These are phyloP conservation scores for Phocoena sinus DNA, from an alignment of 2,113 vertebrate genomes.

Conservation along the genomic window DNA sequence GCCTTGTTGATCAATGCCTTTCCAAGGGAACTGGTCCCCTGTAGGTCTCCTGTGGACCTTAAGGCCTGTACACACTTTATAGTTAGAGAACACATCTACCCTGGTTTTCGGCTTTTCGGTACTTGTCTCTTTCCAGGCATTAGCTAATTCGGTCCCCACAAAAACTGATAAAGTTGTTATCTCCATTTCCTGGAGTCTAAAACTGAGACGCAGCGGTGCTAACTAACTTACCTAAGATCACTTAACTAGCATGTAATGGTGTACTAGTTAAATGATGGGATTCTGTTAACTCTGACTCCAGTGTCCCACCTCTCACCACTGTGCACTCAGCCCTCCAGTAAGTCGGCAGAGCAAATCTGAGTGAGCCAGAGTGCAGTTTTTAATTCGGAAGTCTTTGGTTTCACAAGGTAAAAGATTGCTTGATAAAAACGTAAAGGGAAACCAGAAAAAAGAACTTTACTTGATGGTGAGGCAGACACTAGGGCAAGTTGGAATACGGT, in stretches of 20 bases:
- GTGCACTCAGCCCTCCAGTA: background rate
- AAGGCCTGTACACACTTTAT: constrained; percentile 65
- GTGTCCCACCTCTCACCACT: background rate
- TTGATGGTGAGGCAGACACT: background rate
- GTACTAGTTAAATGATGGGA: background rate
- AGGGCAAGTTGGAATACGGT: background rate
- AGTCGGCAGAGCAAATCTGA: background rate
- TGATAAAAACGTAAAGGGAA: background rate
- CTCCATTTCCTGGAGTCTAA: background rate
- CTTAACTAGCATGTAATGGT: background rate
- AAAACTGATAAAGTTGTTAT: background rate
- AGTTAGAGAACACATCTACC: constrained; percentile 56
- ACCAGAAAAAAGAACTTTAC: background rate
- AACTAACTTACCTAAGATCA: background rate
- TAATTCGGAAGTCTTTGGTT: background rate
- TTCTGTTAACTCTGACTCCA: background rate
- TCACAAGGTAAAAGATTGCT: background rate
- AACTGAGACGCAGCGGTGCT: background rate
- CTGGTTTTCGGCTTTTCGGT: constrained; percentile 54
- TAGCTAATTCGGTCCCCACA: background rate
- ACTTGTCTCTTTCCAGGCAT: background rate
- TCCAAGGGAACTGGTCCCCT: constrained; percentile 62
- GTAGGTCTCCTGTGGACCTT: constrained; percentile 15
- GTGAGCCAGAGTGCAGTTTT: background rate
- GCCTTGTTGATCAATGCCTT: constrained; percentile 56